Evolutionary conservation across 2,888 invertebrate genomes (phyloP), one percentile per base, ranked within the genome.

Genomic region (Lasioglossum calceatum): DNA sequence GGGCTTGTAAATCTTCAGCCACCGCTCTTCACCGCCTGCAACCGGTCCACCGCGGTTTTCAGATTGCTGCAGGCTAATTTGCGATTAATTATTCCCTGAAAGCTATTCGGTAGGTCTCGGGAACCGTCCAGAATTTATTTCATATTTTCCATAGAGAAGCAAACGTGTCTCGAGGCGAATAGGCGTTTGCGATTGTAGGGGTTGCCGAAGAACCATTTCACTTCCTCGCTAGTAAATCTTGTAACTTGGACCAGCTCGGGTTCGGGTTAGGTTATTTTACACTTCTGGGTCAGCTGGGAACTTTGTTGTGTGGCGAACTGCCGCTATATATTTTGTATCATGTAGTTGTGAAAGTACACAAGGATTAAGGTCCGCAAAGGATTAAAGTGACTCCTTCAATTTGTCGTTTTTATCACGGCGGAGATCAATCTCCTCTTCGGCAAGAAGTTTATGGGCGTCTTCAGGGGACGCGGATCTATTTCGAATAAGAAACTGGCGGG

Each of bases 1-100:
- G 64, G 44, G 64, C 64, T 32, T 44, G 39, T 77, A 77, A 77
- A 64, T 77, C 77, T 64, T 64, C 32, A 27, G 19, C 64, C 32
- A 0, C 64, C 16, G 27, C 32, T 64, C 64, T 32, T 19, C 32
- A 7, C 8, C 64, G 64, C 16, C 2, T 8, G 32, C 32, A 19
- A 64, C 64, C n/a, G 58, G 64, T 32, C n/a, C 36, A 8, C 19
- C 32, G 64, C 64, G 64, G 64, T 32, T 36, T 64, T 64, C 64
- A 32, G 64, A 64, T 64, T 64, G 64, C 64, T 64, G 64, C 19
- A 5, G 64, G 64, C 64, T 64, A 64, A 64, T 64, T 64, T 64
- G 16, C 64, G 64, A 32, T 64, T 64, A 64, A 64, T 64, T 64
- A 64, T 64, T 64, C 32, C 0, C 32, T 27, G 64, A 32, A 19